A percentile compares a stretch with the other conserved stretches of the same genome.
Conservation (phyloP, 2,113 vertebrate genomes). For the Sturnus vulgaris region DNA sequence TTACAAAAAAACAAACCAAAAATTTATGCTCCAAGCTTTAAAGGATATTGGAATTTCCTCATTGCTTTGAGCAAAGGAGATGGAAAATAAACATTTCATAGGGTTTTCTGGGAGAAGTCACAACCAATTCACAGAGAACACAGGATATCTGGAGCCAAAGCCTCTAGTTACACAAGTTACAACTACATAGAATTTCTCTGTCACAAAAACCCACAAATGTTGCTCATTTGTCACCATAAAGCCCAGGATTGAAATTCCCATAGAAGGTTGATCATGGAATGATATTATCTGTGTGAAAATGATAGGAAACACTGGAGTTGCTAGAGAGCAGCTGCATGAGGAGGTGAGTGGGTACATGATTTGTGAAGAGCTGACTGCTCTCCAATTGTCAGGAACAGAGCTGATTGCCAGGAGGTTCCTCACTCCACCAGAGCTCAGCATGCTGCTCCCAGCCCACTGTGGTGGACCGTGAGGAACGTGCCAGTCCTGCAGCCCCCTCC, state of each 20-base stretch:
- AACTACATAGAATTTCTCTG: fast-evolving
- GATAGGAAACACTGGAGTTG: fast-evolving
- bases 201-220: too few species aligned
- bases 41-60: not conserved
- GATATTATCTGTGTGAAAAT: fast-evolving
- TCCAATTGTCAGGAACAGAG: fast-evolving
- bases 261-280: fast-evolving
- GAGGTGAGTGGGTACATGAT: fast-evolving
- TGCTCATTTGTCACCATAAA: not conserved
- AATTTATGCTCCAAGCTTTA: not conserved
- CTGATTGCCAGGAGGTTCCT: not conserved
- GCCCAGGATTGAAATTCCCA: not conserved
- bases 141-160: not conserved
- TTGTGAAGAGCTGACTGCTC: not conserved
- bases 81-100: not conserved
- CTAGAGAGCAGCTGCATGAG: not conserved
- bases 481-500: fast-evolving
- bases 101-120: not conserved
- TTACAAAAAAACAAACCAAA: not conserved
- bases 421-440: not conserved
- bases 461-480: fast-evolving
- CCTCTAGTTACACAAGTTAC: not conserved
- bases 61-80: not conserved
- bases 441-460: fast-evolving
- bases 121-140: not conserved